Evolutionary conservation across 2,797 vertebrate species (phyloP), one percentile per base, ranked within the genome.

Genomic region (Enteromius fasciolatus): DNA sequence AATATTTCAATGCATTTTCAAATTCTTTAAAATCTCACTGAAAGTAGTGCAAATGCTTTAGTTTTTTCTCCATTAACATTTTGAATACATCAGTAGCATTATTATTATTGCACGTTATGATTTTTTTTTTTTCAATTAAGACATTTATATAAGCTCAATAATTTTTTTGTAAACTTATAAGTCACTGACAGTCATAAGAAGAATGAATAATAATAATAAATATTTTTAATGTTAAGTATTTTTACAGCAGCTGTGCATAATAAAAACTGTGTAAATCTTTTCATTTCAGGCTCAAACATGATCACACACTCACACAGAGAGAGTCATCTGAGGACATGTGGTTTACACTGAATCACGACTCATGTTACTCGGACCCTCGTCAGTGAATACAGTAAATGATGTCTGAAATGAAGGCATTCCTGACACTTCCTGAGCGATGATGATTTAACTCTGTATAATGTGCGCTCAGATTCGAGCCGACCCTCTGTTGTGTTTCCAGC

Each of bases 291-390:
- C 54, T 20, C 25, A 17, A 18, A 41, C 23, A n/a, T 23, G 78
- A 46, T 25, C 41, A 25, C 3, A 74, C 3, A 14, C 5, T 0
- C 44, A 0, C 15, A 4, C 46, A 12, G 68, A 54, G 64, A n/a
- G 44, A 70, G 69, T 82, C 46, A 67, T 76, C 83, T 80, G 15
- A 83, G 79, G 69, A 63, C 72, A 77, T 41, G n/a, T 82, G 9
- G 52, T 7, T 74, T 54, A 77, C 74, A 63, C 33, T 80, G 70
- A 87, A 73, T 77, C 68, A 76, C 63, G 7, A 4, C 57, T 68
- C 50, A 7, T 48, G n/a, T 78, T 50, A 50, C 61, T 8, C 10
- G 1, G 4, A 46, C 15, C 9, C 18, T 5, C 3, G 2, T 5
- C 52, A 3, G 23, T 46, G 20, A 39, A 10, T 50, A 50, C 63